These are phyloP conservation scores for Diabrotica balteata DNA, from an alignment of 2,888 invertebrate genomes.

Conservation along the genomic window DNA sequence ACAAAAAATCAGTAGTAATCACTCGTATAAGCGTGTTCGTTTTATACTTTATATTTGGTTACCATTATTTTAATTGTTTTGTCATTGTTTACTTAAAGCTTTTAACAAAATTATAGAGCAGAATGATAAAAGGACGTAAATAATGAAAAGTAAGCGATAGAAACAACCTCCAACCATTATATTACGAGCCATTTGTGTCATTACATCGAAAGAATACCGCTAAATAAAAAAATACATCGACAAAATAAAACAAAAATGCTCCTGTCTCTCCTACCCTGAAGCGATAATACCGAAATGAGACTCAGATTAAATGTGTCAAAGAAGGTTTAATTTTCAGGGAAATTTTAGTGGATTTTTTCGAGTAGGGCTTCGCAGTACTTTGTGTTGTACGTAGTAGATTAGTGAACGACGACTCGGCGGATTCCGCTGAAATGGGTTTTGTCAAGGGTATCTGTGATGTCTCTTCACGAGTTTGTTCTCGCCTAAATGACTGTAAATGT, in stretches of 20 bases:
- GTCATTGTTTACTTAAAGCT: too few species aligned
- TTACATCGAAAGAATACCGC: too few species aligned
- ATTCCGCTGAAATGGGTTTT: conserved; percentile 53
- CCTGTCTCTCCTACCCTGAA: conserved; percentile 25
- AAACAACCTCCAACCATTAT: too few species aligned
- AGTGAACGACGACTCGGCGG: conserved; percentile 45
- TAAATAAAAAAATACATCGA: too few species aligned
- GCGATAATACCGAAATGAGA: conserved; percentile 43
- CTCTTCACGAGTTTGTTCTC: conserved; percentile 55
- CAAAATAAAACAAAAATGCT: conserved; percentile 3
- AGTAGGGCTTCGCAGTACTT: conserved; percentile 56
- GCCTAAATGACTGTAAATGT: conserved; percentile 57
- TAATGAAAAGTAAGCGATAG: too few species aligned
- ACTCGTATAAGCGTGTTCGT: too few species aligned
- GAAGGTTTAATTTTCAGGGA: conserved; percentile 61
- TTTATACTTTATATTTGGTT: too few species aligned
- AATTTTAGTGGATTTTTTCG: conserved; percentile 61
- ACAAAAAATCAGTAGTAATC: too few species aligned
- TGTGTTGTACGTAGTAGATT: conserved; percentile 49
- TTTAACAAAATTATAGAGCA: too few species aligned
- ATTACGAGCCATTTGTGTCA: too few species aligned
- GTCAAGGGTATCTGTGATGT: conserved; percentile 54
- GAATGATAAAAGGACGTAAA: too few species aligned
- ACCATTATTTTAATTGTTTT: too few species aligned
- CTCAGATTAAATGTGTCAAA: conserved; percentile 60